phyloP scores from a whole-genome alignment of 2,797 vertebrate genomes.

The Helarctos malayanus region DNA sequence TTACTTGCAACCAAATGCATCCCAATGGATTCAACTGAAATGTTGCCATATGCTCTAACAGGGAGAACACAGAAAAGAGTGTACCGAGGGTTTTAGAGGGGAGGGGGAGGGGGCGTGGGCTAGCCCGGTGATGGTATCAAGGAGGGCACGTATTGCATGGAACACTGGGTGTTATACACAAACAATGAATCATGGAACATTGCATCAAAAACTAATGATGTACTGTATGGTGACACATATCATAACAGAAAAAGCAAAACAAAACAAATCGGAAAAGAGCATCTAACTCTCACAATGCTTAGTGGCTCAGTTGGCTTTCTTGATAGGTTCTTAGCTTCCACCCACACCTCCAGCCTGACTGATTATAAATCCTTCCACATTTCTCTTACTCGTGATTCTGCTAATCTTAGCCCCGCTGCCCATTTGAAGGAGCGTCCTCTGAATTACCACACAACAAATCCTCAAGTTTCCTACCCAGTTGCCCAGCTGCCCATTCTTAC shows the following conservation, averaged over 20 bases:
- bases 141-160: too few species aligned
- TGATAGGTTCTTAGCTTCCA: not conserved
- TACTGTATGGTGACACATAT: too few species aligned
- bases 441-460: not conserved
- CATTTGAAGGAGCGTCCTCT: not conserved
- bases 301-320: not conserved
- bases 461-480: not conserved
- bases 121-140: too few species aligned
- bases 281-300: not conserved
- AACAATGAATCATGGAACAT: too few species aligned
- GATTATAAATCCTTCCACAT: not conserved
- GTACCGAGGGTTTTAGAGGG: too few species aligned
- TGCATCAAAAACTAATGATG: too few species aligned
- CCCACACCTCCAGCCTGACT: fast-evolving
- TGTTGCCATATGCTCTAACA: not conserved
- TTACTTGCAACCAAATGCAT: not conserved
- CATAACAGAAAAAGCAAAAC: too few species aligned
- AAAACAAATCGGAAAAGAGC: not conserved
- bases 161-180: too few species aligned
- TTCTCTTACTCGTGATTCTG: not conserved
- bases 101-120: too few species aligned
- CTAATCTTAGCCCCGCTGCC: too few species aligned
- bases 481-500: not conserved
- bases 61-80: not conserved
- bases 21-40: not conserved